These are phyloP conservation scores for Bombus haemorrhoidalis DNA, from an alignment of 1,140 invertebrate species.

Conservation along the genomic window DNA sequence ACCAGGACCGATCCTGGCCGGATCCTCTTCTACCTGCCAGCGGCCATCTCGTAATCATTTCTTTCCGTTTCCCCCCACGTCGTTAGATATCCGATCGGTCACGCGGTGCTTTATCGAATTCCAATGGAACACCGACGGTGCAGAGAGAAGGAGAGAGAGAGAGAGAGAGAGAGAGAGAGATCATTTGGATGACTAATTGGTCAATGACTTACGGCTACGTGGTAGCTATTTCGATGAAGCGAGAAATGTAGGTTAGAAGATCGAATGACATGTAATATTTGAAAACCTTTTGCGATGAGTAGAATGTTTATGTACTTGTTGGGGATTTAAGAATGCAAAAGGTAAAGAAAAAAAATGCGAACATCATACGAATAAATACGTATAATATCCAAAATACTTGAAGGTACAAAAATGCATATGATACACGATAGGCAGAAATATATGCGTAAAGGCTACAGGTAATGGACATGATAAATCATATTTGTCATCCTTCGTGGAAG, in stretches of 20 bases:
- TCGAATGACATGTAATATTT: background rate
- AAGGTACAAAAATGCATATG: no score
- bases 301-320: background rate
- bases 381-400: no score
- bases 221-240: background rate
- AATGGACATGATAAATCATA: no score
- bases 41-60: slow-evolving; percentile 31
- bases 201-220: background rate
- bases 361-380: no score
- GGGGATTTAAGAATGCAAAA: no score
- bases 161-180: background rate
- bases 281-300: background rate
- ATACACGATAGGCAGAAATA: no score
- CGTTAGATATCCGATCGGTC: slow-evolving; percentile 27
- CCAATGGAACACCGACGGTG: background rate
- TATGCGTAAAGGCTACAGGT: no score
- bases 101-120: slow-evolving; percentile 34
- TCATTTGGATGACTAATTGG: slow-evolving; percentile 15
- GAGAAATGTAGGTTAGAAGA: no score
- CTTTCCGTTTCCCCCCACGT: background rate
- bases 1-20: slow-evolving; percentile 3
- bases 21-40: slow-evolving; percentile 27
- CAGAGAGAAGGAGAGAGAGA: no score
- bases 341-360: no score
- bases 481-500: no score